These are phyloP conservation scores for Torymus tubicola DNA, from an alignment of 2,888 invertebrate genomes.

Conservation along the genomic window DNA sequence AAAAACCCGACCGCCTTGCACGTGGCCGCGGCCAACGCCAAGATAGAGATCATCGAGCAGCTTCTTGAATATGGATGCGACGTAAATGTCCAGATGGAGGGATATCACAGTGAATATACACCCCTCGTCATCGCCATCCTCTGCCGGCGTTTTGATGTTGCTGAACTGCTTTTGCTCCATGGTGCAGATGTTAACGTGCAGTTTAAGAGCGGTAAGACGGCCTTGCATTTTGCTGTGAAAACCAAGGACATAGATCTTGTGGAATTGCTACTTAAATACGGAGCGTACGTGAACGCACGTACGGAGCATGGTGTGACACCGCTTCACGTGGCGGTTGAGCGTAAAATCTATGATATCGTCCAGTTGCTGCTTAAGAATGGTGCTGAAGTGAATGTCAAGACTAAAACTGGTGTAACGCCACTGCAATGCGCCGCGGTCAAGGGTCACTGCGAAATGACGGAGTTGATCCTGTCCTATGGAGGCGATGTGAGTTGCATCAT, in stretches of 20 bases:
- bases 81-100: constrained; percentile 35
- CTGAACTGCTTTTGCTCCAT: not conserved
- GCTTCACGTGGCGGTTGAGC: constrained; percentile 48
- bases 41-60: constrained; percentile 8
- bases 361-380: constrained; percentile 37
- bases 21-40: constrained; percentile 33
- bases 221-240: constrained; percentile 48
- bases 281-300: constrained; percentile 11
- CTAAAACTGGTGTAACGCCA: constrained; percentile 46
- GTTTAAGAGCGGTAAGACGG: constrained; percentile 20
- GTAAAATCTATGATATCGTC: constrained; percentile 19
- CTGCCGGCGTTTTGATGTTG: constrained; percentile 1
- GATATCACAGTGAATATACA: constrained; percentile 21
- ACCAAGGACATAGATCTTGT: constrained; percentile 28
- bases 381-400: constrained; percentile 28
- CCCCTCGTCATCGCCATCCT: constrained; percentile 38
- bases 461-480: constrained; percentile 27
- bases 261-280: constrained; percentile 18
- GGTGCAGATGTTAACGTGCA: constrained; percentile 35
- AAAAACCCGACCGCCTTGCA: constrained; percentile 32
- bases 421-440: constrained; percentile 47
- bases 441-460: constrained; percentile 38
- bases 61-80: constrained; percentile 28
- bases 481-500: constrained; percentile 38
- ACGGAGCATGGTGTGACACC: constrained; percentile 45